Conservation (phyloP, 53 echinoderm and acorn worm species). For the Holothuria leucospilota region DNA sequence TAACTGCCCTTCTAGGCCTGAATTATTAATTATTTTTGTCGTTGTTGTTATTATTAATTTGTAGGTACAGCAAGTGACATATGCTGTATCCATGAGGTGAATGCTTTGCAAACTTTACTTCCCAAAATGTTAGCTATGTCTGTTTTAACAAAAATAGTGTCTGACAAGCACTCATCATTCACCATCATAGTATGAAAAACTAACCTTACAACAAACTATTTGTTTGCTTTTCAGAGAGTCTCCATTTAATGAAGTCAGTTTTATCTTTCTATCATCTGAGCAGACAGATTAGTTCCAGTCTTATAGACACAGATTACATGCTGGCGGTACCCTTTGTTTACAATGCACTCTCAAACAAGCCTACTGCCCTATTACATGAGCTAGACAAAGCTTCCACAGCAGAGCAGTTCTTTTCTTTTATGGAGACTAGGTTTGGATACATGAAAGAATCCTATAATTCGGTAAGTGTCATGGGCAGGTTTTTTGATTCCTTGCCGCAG, state of each 20-base stretch:
- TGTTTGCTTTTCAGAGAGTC: conserved; percentile 57
- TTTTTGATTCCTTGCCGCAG: too few relatives aligned
- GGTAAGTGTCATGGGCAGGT: conserved; percentile 46
- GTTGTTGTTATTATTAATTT: too few relatives aligned
- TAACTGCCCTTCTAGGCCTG: too few relatives aligned
- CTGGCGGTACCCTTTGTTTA: conserved; percentile 84
- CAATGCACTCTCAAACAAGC: conserved; percentile 32
- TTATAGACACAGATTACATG: conserved; percentile 88
- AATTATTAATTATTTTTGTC: too few relatives aligned
- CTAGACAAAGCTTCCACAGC: conserved; percentile 17
- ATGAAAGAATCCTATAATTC: conserved; percentile 88
- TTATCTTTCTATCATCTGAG: conserved; percentile 89
- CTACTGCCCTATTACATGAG: conserved; percentile 46
- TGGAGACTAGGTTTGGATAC: conserved; percentile 77
- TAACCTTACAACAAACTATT: too few relatives aligned
- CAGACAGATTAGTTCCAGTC: conserved; percentile 73
- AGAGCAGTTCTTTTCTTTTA: conserved; percentile 82
- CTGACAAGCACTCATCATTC: too few relatives aligned
- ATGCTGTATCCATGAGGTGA: too few relatives aligned
- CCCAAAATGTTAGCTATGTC: too few relatives aligned
- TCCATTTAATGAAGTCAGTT: conserved; percentile 91
- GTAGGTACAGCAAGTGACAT: too few relatives aligned
- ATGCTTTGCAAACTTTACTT: too few relatives aligned
- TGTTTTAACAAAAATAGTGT: too few relatives aligned
- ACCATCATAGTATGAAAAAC: too few relatives aligned